A percentile compares a stretch with the other conserved stretches of the same genome.
These are phyloP conservation scores for Papio anubis DNA, from an alignment of 2,113 vertebrate species.

Conservation along the genomic window DNA sequence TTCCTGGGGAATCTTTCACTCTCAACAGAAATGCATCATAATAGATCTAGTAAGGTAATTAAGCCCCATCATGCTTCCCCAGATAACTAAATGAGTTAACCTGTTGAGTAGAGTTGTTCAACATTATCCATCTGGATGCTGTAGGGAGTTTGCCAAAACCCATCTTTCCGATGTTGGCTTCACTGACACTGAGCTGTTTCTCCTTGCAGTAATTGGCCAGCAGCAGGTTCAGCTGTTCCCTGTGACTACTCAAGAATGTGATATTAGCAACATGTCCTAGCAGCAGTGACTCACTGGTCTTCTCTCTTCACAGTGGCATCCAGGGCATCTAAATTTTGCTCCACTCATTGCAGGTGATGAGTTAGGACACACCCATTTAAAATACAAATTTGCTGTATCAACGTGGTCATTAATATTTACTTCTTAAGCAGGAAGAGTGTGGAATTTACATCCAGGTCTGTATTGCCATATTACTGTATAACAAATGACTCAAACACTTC, in stretches of 20 bases:
- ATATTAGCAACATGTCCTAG: background rate
- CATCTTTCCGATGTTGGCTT: slow-evolving; percentile 18
- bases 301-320: background rate
- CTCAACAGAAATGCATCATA: background rate
- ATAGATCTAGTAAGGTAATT: background rate
- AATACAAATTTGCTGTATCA: background rate
- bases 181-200: background rate
- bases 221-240: background rate
- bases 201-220: background rate
- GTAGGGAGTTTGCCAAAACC: slow-evolving; percentile 49
- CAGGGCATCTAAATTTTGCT: background rate
- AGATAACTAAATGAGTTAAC: slow-evolving; percentile 10
- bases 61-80: background rate
- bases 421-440: background rate
- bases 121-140: slow-evolving; percentile 53
- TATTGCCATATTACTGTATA: background rate
- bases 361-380: background rate
- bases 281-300: background rate
- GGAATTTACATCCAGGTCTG: background rate
- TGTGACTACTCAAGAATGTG: background rate
- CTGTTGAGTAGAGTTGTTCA: slow-evolving; percentile 20
- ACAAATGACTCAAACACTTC: background rate
- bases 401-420: background rate
- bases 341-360: background rate
- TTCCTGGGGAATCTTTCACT: background rate